A percentile compares a stretch with the other conserved stretches of the same genome.
phyloP scores from a whole-genome alignment of 1,140 invertebrate genomes.

The Pogonognathellus flavescens region DNA sequence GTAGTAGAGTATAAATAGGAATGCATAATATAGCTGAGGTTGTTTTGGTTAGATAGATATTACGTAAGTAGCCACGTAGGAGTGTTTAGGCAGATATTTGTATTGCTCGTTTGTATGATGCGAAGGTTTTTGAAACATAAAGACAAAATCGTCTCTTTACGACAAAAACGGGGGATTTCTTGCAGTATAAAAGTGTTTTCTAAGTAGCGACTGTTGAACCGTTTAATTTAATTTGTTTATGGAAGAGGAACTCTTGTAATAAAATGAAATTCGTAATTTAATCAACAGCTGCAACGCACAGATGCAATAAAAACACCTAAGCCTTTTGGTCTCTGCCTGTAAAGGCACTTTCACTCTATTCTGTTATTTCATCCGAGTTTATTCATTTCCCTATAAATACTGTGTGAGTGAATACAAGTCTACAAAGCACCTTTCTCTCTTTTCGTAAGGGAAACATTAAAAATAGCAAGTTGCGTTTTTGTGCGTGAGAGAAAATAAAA shows the following conservation, averaged over 20 bases:
- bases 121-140: neutral
- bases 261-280: conserved; percentile 41
- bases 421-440: neutral
- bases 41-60: too few relatives aligned
- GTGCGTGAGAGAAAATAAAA: neutral
- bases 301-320: conserved; percentile 35
- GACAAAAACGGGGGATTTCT: neutral
- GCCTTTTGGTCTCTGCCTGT: neutral
- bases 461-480: conserved; percentile 26
- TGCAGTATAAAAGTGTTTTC: neutral
- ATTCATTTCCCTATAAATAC: neutral
- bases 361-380: neutral
- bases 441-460: neutral
- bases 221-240: conserved; percentile 48
- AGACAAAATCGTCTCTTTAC: neutral
- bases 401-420: neutral
- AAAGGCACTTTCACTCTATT: neutral
- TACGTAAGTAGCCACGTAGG: too few relatives aligned
- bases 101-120: neutral
- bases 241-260: conserved; percentile 7
- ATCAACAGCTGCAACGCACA: conserved; percentile 43
- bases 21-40: too few relatives aligned
- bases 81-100: too few relatives aligned
- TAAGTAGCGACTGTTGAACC: conserved; percentile 39
- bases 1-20: too few relatives aligned